A percentile compares a stretch with the other conserved stretches of the same genome.
Conservation (phyloP, 2,888 invertebrate genomes). For the Nemapogon koenigi region DNA sequence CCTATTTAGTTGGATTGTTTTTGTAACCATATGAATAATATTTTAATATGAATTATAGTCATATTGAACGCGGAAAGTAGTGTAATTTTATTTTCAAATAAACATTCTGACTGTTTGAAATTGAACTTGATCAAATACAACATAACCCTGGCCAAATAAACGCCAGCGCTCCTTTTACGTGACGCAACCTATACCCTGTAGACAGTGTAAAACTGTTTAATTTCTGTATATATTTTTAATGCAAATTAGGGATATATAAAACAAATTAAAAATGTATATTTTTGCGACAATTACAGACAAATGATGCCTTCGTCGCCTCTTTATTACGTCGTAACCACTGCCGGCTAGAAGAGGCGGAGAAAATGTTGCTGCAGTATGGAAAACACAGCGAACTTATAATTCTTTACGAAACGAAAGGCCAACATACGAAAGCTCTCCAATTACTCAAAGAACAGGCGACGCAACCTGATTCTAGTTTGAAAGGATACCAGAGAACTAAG, state of each 20-base stretch:
- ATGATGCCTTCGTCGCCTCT: slow-evolving; percentile 93
- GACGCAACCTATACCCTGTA: not conserved
- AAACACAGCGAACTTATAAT: slow-evolving; percentile 95
- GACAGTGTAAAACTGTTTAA: too few relatives aligned
- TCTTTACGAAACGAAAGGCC: slow-evolving; percentile 92
- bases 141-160: too few relatives aligned
- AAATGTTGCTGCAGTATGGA: slow-evolving; percentile 82
- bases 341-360: slow-evolving; percentile 92
- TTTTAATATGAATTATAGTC: too few relatives aligned
- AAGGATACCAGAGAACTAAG: slow-evolving; percentile 84
- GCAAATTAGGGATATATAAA: not conserved
- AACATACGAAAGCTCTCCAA: slow-evolving; percentile 91
- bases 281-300: slow-evolving; percentile 77
- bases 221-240: too few relatives aligned
- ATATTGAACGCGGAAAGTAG: too few relatives aligned
- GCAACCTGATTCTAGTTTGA: slow-evolving; percentile 76
- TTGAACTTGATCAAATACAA: too few relatives aligned
- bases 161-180: too few relatives aligned
- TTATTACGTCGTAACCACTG: slow-evolving; percentile 91
- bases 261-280: too few relatives aligned
- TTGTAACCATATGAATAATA: too few relatives aligned
- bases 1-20: too few relatives aligned
- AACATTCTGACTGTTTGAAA: too few relatives aligned
- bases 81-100: too few relatives aligned
- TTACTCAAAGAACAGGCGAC: slow-evolving; percentile 80